phyloP scores from a whole-genome alignment of 2,797 vertebrate genomes.

The Sarcophilus harrisii region DNA sequence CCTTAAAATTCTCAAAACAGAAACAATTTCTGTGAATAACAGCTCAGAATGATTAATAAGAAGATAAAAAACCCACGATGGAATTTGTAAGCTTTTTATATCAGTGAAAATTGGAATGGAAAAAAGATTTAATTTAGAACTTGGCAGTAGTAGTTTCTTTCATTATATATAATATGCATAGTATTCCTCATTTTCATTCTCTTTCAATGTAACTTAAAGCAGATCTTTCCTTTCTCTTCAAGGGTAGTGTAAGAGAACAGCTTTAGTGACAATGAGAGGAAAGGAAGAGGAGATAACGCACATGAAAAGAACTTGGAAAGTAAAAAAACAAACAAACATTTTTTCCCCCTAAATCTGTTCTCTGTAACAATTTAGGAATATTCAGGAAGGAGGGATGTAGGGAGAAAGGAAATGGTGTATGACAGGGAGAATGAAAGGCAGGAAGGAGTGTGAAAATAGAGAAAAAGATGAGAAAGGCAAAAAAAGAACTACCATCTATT shows the following conservation, averaged over 20 bases:
- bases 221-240: background rate
- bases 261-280: background rate
- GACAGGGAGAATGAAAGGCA: background rate
- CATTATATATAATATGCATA: background rate
- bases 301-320: background rate
- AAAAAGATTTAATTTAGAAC: conserved; percentile 26
- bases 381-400: background rate
- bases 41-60: conserved; percentile 44
- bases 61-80: conserved; percentile 27
- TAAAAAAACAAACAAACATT: background rate
- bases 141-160: background rate
- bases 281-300: background rate
- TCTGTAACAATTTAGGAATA: background rate
- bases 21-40: conserved; percentile 49
- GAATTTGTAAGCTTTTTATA: conserved; percentile 15
- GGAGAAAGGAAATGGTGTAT: background rate
- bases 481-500: background rate
- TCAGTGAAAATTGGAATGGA: conserved; percentile 30
- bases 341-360: background rate
- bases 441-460: background rate
- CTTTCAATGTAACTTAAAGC: conserved; percentile 12
- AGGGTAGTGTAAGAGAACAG: background rate
- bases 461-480: background rate
- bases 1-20: conserved; percentile 22
- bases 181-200: conserved; percentile 46